These are phyloP conservation scores for Drosophila tripunctata DNA, from an alignment of 2,888 invertebrate species.

Conservation along the genomic window DNA sequence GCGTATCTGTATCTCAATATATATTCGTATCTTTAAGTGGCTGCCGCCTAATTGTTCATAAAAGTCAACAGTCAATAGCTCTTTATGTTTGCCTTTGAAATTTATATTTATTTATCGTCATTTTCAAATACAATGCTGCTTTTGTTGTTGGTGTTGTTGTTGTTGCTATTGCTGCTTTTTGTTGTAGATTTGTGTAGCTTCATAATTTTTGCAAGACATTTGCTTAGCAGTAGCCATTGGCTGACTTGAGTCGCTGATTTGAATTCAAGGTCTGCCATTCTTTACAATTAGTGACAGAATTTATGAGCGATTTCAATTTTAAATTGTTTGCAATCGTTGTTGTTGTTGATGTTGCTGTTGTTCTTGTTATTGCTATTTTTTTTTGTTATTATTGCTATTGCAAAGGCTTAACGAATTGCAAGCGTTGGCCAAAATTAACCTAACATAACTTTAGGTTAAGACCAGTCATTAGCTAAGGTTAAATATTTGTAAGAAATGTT, in stretches of 20 bases:
- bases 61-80: conserved; percentile 79
- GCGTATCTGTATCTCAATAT: conserved; percentile 62
- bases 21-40: conserved; percentile 72
- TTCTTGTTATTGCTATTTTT: conserved; percentile 15
- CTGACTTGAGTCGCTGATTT: conserved; percentile 58
- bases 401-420: conserved; percentile 60
- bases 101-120: conserved; percentile 75
- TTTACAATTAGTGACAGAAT: conserved; percentile 75
- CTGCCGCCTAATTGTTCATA: conserved; percentile 77
- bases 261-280: conserved; percentile 74
- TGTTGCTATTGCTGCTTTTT: conserved; percentile 24
- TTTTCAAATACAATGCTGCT: conserved; percentile 56
- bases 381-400: conserved; percentile 12
- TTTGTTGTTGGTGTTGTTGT: conserved; percentile 21
- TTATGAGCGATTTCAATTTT: conserved; percentile 77
- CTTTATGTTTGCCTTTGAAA: conserved; percentile 78
- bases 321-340: conserved; percentile 47
- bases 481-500: conserved; percentile 1
- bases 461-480: neutral
- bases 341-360: conserved; percentile 32
- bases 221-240: conserved; percentile 58
- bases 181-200: conserved; percentile 66
- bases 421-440: conserved; percentile 23
- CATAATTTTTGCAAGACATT: conserved; percentile 70
- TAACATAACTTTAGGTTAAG: conserved; percentile 11